Base-by-base conservation (phyloP, 1,140 invertebrate genomes). In the Plodia interpunctella region DNA sequence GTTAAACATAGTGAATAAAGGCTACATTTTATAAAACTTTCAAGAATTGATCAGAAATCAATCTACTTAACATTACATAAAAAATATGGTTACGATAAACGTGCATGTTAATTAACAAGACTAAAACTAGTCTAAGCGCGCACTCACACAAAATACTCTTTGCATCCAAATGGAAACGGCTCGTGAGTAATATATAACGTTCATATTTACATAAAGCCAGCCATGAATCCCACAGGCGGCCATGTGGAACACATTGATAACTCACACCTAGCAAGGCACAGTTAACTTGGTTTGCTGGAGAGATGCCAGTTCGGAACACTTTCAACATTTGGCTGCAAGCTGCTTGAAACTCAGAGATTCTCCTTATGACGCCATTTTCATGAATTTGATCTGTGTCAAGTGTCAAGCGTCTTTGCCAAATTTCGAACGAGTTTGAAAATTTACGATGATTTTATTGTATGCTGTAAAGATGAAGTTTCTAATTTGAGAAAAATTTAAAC, bases 221-320 rank as follows among this genome's bases (percentile, higher is more conserved):
- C 49, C 49, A 19, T 20, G 49, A 51, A 19, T 51, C 20, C 6
- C 20, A 21, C 18, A 59, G 57, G 55, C 58, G 56, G 61, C 59
- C 63, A 65, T 63, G 65, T 65, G 72, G 69, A 76, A 77, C 68
- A 67, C 60, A 51, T 53, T 68, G 69, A 77, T 77, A 77, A 75
- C 59, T 65, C 57, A 51, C 49, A 44, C n/a, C 62, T 59, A 52
- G 19, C 20, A 55, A 21, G 19, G 56, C 52, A 62, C 60, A 65
- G 59, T 57, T 56, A 57, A 62, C 57, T 49, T 53, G 21, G 21
- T 11, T 11, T 11, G n/a, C 51, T 53, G 51, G 51, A 25, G 10
- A 2, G 13, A 9, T 53, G 51, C 51, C 51, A 53, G 13, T 10
- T 44, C 13, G 11, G 13, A 44, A n/a, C 38, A 15, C 38, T 44